Conservation (phyloP, 2,113 vertebrate species). For the Otocyon megalotis region DNA sequence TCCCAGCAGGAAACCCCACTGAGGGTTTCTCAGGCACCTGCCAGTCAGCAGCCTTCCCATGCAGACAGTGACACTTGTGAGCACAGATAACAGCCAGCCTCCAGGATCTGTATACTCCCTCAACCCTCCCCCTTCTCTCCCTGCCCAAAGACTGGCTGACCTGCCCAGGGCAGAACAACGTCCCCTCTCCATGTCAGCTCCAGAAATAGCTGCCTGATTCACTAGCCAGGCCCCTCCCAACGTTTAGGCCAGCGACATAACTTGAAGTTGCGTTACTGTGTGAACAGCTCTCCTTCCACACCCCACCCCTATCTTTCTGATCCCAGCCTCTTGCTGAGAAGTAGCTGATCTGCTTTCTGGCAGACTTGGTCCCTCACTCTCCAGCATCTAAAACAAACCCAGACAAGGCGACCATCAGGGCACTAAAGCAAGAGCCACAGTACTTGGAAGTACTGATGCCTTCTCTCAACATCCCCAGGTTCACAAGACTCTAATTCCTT, state of each 20-base stretch:
- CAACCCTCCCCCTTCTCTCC: neutral
- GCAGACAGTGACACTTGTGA: neutral
- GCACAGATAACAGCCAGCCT: neutral
- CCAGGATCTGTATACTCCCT: neutral
- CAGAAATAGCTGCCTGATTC: slow-evolving; percentile 27
- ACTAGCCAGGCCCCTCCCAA: neutral
- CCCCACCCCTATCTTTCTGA: neutral
- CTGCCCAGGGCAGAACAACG: neutral
- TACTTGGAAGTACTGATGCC: too few species aligned
- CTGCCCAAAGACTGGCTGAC: neutral
- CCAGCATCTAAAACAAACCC: neutral
- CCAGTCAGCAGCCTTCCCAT: neutral
- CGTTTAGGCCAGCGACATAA: neutral
- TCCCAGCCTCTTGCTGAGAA: neutral
- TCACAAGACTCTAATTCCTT: neutral
- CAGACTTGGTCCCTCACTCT: neutral
- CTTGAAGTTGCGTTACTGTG: neutral
- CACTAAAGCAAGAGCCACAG: neutral
- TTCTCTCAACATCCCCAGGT: too few species aligned
- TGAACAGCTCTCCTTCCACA: neutral
- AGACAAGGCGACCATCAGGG: neutral
- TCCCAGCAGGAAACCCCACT: neutral
- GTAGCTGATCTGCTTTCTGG: neutral
- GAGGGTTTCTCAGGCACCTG: neutral
- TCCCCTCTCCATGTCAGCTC: neutral